Evolutionary conservation across 2,113 vertebrate genomes (phyloP), one percentile per base, ranked within the genome.

Genomic region (Sigmodon hispidus): DNA sequence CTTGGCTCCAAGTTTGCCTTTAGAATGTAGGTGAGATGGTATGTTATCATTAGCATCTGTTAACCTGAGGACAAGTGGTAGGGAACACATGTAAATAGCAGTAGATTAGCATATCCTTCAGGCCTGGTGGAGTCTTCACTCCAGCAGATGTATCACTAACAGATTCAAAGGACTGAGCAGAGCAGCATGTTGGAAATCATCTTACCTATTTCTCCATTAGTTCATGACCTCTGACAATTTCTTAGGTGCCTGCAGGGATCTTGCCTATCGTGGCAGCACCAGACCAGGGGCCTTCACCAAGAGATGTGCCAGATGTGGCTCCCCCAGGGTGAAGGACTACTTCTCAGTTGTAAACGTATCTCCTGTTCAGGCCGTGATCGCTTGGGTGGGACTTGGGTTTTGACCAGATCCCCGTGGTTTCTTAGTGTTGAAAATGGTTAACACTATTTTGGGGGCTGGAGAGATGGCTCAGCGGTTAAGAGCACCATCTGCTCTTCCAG

Each of bases 61-160:
- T 77, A 90, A 6, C 31, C 65, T 61, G 13, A 15, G 29, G 67
- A 59, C 55, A 26, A 40, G 12, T 52, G 15, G 0, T 61, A 21
- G 2, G 45, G 80, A 21, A 40, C 8, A 43, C 43, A 48, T 34
- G 29, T 31, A 17, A 5, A 36, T 12, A 24, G 5, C 2, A 36
- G 22, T 13, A 1, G 29, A 0, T 31, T 16, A 48, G 50, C n/a
- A 36, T 9, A 8, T n/a, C 31, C 16, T 55, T 50, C 0, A 1
- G 70, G 7, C 16, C 2, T 63, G 8, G 10, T 43, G 22, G 40
- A 22, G 45, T 40, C n/a, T n/a, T n/a, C n/a, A n/a, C n/a, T n/a
- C n/a, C n/a, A n/a, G 16, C 92, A 55, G 34, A 67, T 5, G 63
- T 48, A 17, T 31, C 5, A 34, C 40, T 9, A 40, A 31, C 2